Conservation (phyloP, 2,113 vertebrate genomes). For the Mastomys coucha region DNA sequence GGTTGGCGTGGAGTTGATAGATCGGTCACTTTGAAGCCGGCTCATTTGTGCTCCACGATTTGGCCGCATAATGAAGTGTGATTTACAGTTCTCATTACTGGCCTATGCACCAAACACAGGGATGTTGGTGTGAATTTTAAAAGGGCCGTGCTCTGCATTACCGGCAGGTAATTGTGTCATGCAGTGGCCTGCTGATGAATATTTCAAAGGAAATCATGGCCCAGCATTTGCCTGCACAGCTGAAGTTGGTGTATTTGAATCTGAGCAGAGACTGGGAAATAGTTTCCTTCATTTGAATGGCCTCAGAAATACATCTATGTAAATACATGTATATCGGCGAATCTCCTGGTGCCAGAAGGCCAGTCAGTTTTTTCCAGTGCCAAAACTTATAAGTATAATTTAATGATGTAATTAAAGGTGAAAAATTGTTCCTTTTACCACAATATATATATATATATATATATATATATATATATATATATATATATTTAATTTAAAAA, state of each 20-base stretch:
- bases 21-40: not conserved
- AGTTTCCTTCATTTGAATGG: not conserved
- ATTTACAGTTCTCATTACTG: constrained; percentile 9
- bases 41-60: not conserved
- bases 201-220: constrained; percentile 23
- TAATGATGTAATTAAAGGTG: constrained; percentile 58
- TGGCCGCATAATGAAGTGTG: not conserved
- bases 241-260: not conserved
- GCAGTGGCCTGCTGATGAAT: not conserved
- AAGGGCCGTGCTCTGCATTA: not conserved
- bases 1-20: constrained; percentile 1
- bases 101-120: not conserved
- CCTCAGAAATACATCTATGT: not conserved
- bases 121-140: not conserved
- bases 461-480: too few species aligned
- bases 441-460: not conserved
- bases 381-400: constrained; percentile 7
- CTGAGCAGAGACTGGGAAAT: not conserved
- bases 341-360: not conserved
- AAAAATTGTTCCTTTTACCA: constrained; percentile 35
- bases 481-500: too few species aligned
- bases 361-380: not conserved
- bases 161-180: not conserved
- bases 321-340: fast-evolving
- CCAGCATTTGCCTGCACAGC: not conserved